Evolutionary conservation across 2,888 invertebrate species (phyloP).

Genomic region (Tetranychus truncatus): DNA sequence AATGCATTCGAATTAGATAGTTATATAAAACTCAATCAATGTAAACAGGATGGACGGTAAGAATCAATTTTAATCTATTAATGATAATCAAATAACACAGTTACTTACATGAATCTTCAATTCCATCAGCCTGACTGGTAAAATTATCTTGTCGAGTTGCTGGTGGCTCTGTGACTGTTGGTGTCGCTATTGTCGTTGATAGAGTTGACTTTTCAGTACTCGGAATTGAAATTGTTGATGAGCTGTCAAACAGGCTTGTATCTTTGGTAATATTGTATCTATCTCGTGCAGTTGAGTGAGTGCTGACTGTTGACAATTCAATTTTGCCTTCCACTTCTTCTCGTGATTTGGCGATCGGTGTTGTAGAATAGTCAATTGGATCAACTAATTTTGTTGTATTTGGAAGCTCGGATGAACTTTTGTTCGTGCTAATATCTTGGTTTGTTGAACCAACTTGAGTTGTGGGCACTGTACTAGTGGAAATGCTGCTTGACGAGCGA

Average conservation of each 20-base stretch:
- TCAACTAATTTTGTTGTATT: neutral
- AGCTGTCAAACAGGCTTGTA: neutral
- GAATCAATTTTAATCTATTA: neutral
- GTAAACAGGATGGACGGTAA: neutral
- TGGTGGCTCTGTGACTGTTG: conserved; percentile 1
- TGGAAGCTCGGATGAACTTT: neutral
- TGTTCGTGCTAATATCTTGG: neutral
- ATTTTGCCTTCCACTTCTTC: neutral
- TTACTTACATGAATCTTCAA: conserved; percentile 10
- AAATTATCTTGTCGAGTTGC: neutral
- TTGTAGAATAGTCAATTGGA: neutral
- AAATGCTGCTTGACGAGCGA: neutral
- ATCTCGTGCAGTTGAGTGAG: neutral
- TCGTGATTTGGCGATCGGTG: neutral
- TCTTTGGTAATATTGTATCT: neutral
- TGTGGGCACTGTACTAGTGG: neutral
- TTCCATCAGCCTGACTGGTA: neutral
- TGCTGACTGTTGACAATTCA: neutral
- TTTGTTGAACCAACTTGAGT: neutral
- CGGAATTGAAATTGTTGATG: neutral
- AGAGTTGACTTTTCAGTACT: neutral
- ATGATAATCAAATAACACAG: neutral
- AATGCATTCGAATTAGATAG: neutral
- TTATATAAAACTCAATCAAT: neutral
- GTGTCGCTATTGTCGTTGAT: neutral